These are phyloP conservation scores for Motacilla alba DNA, from an alignment of 2,113 vertebrate genomes.

Conservation along the genomic window DNA sequence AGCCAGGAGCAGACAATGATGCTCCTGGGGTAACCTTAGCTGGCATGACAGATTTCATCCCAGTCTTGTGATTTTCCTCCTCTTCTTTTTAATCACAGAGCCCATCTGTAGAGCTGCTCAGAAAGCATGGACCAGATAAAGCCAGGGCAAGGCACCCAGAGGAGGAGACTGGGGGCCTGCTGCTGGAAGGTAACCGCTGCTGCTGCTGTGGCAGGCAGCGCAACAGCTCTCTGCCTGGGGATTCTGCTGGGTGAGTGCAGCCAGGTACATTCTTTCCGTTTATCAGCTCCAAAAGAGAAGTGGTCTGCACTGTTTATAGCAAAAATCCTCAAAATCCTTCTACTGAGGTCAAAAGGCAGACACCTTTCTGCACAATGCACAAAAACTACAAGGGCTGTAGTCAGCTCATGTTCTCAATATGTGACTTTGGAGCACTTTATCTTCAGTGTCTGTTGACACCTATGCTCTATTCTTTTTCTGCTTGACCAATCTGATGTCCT, in stretches of 20 bases:
- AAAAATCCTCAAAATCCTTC: not conserved
- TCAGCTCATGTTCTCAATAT: not conserved
- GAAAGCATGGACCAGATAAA: constrained; percentile 59
- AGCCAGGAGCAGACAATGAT: not conserved
- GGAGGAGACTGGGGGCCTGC: not conserved
- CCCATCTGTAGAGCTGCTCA: not conserved
- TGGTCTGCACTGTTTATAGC: not conserved
- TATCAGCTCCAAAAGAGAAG: not conserved
- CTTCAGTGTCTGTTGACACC: not conserved
- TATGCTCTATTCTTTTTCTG: not conserved
- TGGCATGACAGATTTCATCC: not conserved
- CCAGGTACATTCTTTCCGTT: accelerated
- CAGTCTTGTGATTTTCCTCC: not conserved
- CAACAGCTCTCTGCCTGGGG: constrained; percentile 34
- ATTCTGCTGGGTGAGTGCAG: constrained; percentile 71
- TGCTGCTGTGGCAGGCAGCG: not conserved
- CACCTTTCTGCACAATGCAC: not conserved
- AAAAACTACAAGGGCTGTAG: not conserved
- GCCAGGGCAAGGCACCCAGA: not conserved
- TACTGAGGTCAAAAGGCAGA: not conserved
- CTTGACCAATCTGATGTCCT: not conserved
- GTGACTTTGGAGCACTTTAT: not conserved
- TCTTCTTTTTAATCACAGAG: not conserved
- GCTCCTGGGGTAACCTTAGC: not conserved
- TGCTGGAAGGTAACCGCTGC: not conserved